These are phyloP conservation scores for Drosophila limbata DNA, from an alignment of 2,888 invertebrate genomes.

Conservation along the genomic window DNA sequence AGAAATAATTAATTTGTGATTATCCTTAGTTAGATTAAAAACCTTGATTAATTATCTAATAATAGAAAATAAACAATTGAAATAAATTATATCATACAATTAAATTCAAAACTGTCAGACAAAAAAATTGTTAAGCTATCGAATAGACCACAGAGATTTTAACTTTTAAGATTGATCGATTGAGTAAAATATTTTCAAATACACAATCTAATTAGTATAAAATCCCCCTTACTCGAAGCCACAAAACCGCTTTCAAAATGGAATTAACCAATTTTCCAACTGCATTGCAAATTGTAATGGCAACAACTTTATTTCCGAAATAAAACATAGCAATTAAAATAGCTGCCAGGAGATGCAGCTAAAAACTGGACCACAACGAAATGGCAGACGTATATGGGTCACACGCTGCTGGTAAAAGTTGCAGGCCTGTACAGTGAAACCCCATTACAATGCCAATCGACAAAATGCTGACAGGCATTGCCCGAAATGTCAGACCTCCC, in stretches of 20 bases:
- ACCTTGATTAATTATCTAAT: not conserved
- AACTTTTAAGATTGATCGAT: too few relatives aligned
- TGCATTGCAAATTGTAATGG: constrained; percentile 18
- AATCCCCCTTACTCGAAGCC: not conserved
- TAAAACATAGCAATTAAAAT: constrained; percentile 78
- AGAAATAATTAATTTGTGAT: not conserved
- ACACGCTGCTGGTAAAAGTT: constrained; percentile 57
- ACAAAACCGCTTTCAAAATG: constrained; percentile 15
- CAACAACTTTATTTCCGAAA: constrained; percentile 55
- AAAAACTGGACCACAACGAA: constrained; percentile 30
- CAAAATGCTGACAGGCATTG: constrained; percentile 58
- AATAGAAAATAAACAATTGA: too few relatives aligned
- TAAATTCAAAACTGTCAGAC: too few relatives aligned
- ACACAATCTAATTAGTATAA: too few relatives aligned
- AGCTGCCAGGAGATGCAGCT: constrained; percentile 43
- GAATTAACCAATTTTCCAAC: constrained; percentile 29
- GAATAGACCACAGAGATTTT: too few relatives aligned
- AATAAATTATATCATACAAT: too few relatives aligned
- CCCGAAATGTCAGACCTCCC: constrained; percentile 6
- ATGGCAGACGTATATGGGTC: constrained; percentile 68
- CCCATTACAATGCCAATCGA: constrained; percentile 77
- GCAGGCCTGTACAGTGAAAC: constrained; percentile 44
- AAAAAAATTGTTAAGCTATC: too few relatives aligned
- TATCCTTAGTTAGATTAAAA: too few relatives aligned
- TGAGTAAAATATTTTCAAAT: too few relatives aligned